A percentile compares a stretch with the other conserved stretches of the same genome.
phyloP scores from a whole-genome alignment of 1,140 invertebrate species.

The Maconellicoccus hirsutus region DNA sequence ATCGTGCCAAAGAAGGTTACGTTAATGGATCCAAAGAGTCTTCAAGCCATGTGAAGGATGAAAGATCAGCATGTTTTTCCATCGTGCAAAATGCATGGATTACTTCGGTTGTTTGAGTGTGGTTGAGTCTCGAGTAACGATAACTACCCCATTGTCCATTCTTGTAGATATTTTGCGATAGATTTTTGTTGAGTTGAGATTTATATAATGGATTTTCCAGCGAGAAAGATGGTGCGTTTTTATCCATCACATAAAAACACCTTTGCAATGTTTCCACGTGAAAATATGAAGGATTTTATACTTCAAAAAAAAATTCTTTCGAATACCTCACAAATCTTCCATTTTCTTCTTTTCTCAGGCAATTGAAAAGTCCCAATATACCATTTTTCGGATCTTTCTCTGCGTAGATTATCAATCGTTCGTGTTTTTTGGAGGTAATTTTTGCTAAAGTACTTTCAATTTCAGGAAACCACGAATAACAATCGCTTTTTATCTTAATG shows the following conservation, averaged over 20 bases:
- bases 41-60: constrained; percentile 63
- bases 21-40: constrained; percentile 36
- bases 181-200: constrained; percentile 51
- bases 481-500: background rate
- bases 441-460: constrained; percentile 44
- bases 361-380: constrained; percentile 68
- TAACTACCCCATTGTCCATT: constrained; percentile 56
- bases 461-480: constrained; percentile 38
- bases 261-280: constrained; percentile 41
- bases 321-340: constrained; percentile 42
- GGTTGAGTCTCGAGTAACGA: constrained; percentile 53
- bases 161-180: constrained; percentile 66
- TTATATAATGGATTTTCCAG: constrained; percentile 48
- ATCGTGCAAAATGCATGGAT: constrained; percentile 60
- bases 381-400: constrained; percentile 57
- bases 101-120: constrained; percentile 38
- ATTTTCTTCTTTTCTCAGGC: constrained; percentile 53
- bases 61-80: constrained; percentile 74
- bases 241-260: constrained; percentile 51
- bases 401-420: constrained; percentile 42
- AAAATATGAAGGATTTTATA: too few species aligned
- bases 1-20: background rate
- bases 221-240: constrained; percentile 50
- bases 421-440: constrained; percentile 35
- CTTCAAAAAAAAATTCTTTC: too few species aligned